Evolutionary conservation across 2,797 vertebrate genomes (phyloP).

Genomic region (Spinibarbus caldwelli): DNA sequence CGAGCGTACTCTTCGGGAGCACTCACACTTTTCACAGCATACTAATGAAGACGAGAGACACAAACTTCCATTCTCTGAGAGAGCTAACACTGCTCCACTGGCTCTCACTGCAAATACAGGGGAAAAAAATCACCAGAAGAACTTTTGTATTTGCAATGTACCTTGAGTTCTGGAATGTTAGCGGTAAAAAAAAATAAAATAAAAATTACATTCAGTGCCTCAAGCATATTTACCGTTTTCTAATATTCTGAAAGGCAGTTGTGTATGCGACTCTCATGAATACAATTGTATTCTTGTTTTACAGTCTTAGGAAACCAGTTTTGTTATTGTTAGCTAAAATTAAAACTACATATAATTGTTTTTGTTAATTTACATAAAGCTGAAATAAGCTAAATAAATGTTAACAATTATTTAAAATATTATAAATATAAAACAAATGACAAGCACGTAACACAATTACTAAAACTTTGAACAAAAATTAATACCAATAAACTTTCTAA

Average conservation of each 20-base stretch:
- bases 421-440: too few relatives aligned
- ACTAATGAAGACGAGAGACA: conserved; percentile 59
- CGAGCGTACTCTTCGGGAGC: conserved; percentile 46
- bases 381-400: too few relatives aligned
- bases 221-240: neutral
- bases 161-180: neutral
- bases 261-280: too few relatives aligned
- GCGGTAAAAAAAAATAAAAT: neutral
- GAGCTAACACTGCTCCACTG: conserved; percentile 29
- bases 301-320: too few relatives aligned
- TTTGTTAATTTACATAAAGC: too few relatives aligned
- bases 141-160: neutral
- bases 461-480: too few relatives aligned
- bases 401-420: too few relatives aligned
- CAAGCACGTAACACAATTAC: too few relatives aligned
- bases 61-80: conserved; percentile 45
- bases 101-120: conserved; percentile 20
- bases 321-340: too few relatives aligned
- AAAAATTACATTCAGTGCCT: neutral
- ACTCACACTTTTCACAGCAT: conserved; percentile 56
- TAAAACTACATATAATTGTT: too few relatives aligned
- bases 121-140: neutral
- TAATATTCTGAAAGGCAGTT: too few relatives aligned
- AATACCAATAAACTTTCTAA: neutral
- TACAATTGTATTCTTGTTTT: too few relatives aligned